Evolutionary conservation across 37 sponge, comb jelly and placozoan species (phyloP).

Genomic region (Agelas oroides): DNA sequence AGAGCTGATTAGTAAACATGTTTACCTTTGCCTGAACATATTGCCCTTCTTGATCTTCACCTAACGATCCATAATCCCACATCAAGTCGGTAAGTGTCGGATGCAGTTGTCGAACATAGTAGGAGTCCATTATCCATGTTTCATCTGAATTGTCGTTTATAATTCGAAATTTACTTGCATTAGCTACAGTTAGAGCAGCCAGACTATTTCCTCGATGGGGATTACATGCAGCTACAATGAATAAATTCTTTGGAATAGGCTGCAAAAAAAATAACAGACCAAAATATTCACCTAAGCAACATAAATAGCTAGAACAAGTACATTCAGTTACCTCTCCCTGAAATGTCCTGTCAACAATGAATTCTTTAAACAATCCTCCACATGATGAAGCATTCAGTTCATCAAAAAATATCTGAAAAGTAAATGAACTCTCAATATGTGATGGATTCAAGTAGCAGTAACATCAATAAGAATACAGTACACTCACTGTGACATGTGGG

Average conservation of each 20-base stretch:
- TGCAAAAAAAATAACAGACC: constrained; percentile 3
- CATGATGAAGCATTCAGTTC: constrained; percentile 46
- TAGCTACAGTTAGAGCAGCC: background rate
- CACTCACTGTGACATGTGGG: no score
- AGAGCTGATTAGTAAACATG: constrained; percentile 32
- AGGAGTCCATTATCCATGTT: constrained; percentile 65
- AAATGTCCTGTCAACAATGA: constrained; percentile 62
- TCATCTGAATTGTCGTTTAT: no score
- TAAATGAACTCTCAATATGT: no score
- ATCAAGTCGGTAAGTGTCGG: constrained; percentile 64
- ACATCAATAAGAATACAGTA: no score
- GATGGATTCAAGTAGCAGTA: no score
- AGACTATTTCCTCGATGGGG: constrained; percentile 80
- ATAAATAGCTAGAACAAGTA: no score
- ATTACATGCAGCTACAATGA: constrained; percentile 82
- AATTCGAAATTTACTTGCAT: background rate
- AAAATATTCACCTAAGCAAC: no score
- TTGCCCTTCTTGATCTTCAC: constrained; percentile 65
- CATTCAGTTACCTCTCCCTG: no score
- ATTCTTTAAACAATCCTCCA: constrained; percentile 74
- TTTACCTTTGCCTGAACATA: constrained; percentile 64
- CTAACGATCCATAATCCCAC: constrained; percentile 83
- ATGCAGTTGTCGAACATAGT: constrained; percentile 74
- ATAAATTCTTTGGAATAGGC: constrained; percentile 72
- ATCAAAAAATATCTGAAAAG: constrained; percentile 39